Base-by-base conservation (phyloP, 2,888 invertebrate species). In the Abscondita cerata region DNA sequence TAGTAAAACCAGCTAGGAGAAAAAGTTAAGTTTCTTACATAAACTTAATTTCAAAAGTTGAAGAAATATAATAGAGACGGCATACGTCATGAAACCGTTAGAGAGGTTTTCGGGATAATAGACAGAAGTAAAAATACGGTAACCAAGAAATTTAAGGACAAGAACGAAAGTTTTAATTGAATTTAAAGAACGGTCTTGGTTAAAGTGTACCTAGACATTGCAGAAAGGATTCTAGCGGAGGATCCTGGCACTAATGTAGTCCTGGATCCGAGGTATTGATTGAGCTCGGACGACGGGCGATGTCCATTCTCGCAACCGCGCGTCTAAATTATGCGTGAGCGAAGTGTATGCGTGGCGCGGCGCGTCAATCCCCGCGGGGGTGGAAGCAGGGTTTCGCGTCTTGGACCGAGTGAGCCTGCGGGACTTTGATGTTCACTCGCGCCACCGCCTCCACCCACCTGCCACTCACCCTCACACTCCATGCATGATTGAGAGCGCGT, bases 261-360 rank as follows among this genome's bases (percentile, higher is more conserved):
- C 77, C 77, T 77, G 76, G 77, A 76, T 75, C 75, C 75, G 76
- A 77, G 76, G 77, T 78, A 78, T 78, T 77, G 78, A 78, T 78
- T 78, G 77, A 78, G 78, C 76, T 73, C 70, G 78, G 79, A 78
- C 79, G 79, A 79, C 80, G 65, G 65, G 62, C 65, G 65, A 62
- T 65, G 80, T 80, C 80, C 80, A 80, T 80, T 80, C 79, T 79
- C 75, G 77, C 79, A 78, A 79, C 79, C 79, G 77, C 79, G 79
- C 78, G 78, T 80, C 80, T 80, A 80, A 80, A 80, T 80, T 80
- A 80, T 80, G 80, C 80, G 79, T 80, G 79, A 80, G 80, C 78
- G 77, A 78, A 79, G 79, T 78, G 76, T 79, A 79, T 79, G 78
- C 79, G 79, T 78, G 77, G 78, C 68, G 66, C 64, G 64, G 64